These are phyloP conservation scores for Esox masquinongy DNA, from an alignment of 2,797 vertebrate genomes.

Conservation along the genomic window DNA sequence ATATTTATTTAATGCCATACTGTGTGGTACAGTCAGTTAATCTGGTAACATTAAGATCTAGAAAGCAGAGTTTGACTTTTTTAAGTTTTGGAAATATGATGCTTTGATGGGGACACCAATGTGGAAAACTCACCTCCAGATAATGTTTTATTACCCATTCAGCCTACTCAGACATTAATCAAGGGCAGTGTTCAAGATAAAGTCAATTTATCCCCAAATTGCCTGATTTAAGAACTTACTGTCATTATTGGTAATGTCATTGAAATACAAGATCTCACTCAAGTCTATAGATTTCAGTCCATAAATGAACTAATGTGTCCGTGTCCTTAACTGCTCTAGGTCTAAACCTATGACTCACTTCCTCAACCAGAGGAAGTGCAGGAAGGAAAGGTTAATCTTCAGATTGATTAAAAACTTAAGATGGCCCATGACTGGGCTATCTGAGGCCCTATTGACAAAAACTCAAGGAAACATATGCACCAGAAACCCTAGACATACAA, in stretches of 20 bases:
- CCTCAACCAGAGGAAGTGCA: slow-evolving; percentile 32
- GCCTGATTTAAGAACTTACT: slow-evolving; percentile 56
- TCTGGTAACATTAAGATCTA: not conserved
- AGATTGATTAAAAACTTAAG: slow-evolving; percentile 23
- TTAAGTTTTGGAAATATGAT: slow-evolving; percentile 44
- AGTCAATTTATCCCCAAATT: slow-evolving; percentile 31
- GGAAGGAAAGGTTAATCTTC: slow-evolving; percentile 59
- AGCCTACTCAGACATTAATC: slow-evolving; percentile 47
- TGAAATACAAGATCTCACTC: slow-evolving; percentile 49
- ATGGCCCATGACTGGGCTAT: not conserved
- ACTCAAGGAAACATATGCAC: not conserved
- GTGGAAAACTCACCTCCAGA: slow-evolving; percentile 36
- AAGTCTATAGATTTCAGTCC: slow-evolving; percentile 48
- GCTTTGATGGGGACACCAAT: slow-evolving; percentile 46
- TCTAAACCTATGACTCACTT: slow-evolving; percentile 50
- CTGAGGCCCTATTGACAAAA: not conserved
- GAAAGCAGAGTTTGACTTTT: slow-evolving; percentile 34
- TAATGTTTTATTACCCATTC: slow-evolving; percentile 47
- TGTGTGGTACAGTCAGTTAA: not conserved
- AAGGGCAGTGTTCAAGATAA: slow-evolving; percentile 43
- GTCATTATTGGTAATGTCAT: slow-evolving; percentile 55
- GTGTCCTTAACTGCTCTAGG: slow-evolving; percentile 51
- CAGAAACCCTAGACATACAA: not conserved
- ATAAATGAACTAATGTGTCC: slow-evolving; percentile 54
- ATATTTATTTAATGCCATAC: not conserved